phyloP scores from a whole-genome alignment of 1,140 invertebrate species.

The Drosophila serrata region DNA sequence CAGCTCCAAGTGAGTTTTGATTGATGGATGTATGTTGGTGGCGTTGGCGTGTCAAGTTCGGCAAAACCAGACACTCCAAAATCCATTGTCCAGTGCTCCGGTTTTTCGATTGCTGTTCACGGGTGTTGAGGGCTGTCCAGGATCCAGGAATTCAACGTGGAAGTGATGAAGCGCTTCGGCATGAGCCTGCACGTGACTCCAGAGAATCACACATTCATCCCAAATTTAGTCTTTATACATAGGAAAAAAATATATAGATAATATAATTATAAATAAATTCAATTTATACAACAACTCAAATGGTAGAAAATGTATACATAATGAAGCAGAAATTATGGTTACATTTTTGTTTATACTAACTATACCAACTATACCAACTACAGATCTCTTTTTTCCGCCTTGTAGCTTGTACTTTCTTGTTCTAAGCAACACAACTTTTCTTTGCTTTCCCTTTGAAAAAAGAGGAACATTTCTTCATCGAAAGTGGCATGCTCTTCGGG shows the following conservation, averaged over 20 bases:
- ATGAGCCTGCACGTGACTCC: slow-evolving; percentile 32
- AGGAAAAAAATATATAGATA: background rate
- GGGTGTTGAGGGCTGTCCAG: slow-evolving; percentile 18
- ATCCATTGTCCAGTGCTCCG: slow-evolving; percentile 31
- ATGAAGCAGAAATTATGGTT: too few relatives aligned
- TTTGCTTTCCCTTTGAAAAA: slow-evolving; percentile 7
- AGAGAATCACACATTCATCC: background rate
- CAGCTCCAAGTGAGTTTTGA: slow-evolving; percentile 43
- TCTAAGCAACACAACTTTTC: too few relatives aligned
- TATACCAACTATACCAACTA: too few relatives aligned
- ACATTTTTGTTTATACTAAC: too few relatives aligned
- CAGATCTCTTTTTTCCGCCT: too few relatives aligned
- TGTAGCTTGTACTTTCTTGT: too few relatives aligned
- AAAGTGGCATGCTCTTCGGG: slow-evolving; percentile 7
- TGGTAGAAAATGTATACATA: background rate
- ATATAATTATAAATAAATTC: too few relatives aligned
- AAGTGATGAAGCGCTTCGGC: slow-evolving; percentile 37
- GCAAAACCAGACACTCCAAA: slow-evolving; percentile 39
- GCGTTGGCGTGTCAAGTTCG: slow-evolving; percentile 40
- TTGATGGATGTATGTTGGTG: slow-evolving; percentile 32
- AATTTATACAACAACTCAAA: background rate
- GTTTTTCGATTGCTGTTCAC: slow-evolving; percentile 9
- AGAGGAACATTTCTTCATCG: slow-evolving; percentile 1
- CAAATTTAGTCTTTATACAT: background rate
- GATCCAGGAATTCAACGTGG: slow-evolving; percentile 8